Evolutionary conservation across 2,797 vertebrate genomes (phyloP).

Genomic region (Chaetophractus vellerosus): DNA sequence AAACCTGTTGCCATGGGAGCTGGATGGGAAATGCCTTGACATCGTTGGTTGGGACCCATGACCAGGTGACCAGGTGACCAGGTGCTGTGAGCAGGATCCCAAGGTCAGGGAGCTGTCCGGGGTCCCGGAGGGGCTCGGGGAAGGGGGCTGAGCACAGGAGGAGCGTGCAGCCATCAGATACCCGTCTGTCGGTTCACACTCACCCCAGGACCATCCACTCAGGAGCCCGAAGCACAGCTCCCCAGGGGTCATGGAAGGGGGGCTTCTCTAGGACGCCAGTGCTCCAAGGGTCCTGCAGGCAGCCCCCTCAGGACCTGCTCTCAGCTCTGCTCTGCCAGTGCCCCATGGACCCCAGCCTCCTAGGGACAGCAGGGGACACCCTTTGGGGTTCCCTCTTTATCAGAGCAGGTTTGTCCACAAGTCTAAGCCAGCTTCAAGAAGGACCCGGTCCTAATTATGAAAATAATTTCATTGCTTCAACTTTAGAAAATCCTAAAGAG

Average conservation of each 20-base stretch:
- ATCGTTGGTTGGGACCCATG: not conserved
- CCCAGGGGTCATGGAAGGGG: not conserved
- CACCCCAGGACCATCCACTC: not conserved
- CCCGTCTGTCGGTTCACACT: not conserved
- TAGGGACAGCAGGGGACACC: not conserved
- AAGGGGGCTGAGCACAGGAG: not conserved
- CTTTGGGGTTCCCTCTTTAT: not conserved
- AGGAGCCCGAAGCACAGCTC: not conserved
- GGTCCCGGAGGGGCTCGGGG: fast-evolving
- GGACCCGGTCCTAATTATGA: too few species aligned
- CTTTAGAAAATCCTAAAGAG: too few species aligned
- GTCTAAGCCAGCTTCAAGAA: too few species aligned
- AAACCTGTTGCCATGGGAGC: not conserved
- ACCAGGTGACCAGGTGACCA: not conserved
- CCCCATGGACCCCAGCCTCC: not conserved
- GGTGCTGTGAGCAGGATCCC: not conserved
- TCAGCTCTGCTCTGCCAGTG: not conserved
- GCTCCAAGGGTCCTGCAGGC: not conserved
- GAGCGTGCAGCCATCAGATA: not conserved
- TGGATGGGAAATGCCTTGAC: not conserved
- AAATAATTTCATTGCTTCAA: too few species aligned
- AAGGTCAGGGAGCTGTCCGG: not conserved
- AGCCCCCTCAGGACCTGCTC: not conserved
- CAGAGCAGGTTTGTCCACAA: too few species aligned
- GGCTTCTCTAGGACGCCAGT: not conserved